These are phyloP conservation scores for Ictidomys tridecemlineatus DNA, from an alignment of 2,113 vertebrate genomes.

Conservation along the genomic window DNA sequence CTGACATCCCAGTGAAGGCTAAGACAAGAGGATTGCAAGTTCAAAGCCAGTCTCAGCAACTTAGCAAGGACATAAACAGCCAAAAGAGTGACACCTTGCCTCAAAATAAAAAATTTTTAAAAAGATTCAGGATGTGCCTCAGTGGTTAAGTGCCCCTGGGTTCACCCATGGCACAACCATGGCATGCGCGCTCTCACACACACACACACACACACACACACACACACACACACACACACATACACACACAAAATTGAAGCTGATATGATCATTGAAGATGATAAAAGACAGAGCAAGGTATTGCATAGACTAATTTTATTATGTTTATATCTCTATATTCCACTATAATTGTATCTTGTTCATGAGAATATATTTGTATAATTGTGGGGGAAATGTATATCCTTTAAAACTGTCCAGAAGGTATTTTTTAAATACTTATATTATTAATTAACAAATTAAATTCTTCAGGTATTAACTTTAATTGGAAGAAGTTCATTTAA, in stretches of 20 bases:
- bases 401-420: not conserved
- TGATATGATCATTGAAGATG: not conserved
- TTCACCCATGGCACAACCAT: no score
- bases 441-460: constrained; percentile 9
- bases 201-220: no score
- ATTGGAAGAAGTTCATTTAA: constrained; percentile 30
- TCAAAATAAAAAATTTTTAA: no score
- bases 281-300: not conserved
- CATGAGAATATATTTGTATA: not conserved
- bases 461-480: not conserved
- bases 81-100: no score
- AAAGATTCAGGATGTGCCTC: no score
- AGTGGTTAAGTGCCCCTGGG: no score
- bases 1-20: no score
- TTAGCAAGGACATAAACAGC: no score
- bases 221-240: not conserved
- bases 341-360: not conserved
- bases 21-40: no score
- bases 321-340: not conserved
- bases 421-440: not conserved
- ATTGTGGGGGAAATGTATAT: not conserved
- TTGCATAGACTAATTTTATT: not conserved
- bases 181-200: accelerated
- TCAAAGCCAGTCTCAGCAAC: no score
- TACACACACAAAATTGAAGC: not conserved